Conservation (phyloP, 64 coral and sea anemone species). For the Stichodactyla helianthus region DNA sequence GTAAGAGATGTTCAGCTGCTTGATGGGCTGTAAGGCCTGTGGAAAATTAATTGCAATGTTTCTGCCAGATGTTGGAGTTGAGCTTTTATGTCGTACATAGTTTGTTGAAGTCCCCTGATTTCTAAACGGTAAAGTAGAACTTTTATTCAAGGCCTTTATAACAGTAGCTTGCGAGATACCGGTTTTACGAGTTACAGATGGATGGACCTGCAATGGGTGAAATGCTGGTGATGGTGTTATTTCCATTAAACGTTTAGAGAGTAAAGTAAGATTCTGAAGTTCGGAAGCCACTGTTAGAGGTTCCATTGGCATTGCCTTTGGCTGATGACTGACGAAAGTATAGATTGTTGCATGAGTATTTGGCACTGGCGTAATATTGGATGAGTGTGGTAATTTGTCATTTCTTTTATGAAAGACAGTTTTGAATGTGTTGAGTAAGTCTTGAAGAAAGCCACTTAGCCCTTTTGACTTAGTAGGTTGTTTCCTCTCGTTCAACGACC, state of each 20-base stretch:
- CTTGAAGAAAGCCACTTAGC: neutral
- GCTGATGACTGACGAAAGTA: too few species aligned
- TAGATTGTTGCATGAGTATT: neutral
- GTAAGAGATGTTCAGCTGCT: conserved; percentile 29
- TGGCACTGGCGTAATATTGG: neutral
- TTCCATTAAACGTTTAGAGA: neutral
- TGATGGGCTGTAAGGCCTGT: conserved; percentile 44
- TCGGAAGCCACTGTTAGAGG: neutral
- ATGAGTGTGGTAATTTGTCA: neutral
- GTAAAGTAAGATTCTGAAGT: neutral
- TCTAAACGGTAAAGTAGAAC: neutral
- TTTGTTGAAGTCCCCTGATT: neutral
- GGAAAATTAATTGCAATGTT: conserved; percentile 34
- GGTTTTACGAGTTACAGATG: neutral
- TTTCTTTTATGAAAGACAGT: neutral
- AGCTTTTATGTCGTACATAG: neutral
- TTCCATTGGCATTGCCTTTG: neutral
- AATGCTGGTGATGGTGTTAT: neutral
- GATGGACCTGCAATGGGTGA: neutral
- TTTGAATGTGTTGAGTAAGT: neutral
- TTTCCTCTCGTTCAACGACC: neutral
- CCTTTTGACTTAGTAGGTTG: neutral
- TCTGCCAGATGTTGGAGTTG: neutral
- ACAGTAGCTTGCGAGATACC: neutral
- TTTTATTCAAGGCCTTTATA: neutral